Evolutionary conservation across 1,140 invertebrate genomes (phyloP).

Genomic region (Drosophila trapezifrons): DNA sequence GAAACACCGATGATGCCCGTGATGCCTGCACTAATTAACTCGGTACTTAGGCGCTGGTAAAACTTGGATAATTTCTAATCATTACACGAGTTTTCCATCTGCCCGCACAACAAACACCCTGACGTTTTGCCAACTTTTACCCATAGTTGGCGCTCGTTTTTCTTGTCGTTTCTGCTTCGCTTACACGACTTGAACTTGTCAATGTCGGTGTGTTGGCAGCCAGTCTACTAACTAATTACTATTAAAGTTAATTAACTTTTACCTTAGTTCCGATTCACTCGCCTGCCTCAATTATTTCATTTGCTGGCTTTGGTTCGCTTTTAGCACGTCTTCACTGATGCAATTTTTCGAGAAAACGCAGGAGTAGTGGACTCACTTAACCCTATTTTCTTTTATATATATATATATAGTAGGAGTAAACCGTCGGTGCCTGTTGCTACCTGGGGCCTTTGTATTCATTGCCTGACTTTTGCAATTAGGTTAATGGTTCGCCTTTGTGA

Average conservation of each 20-base stretch:
- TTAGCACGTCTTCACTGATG: constrained; percentile 35
- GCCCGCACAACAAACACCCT: constrained; percentile 11
- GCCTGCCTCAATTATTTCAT: constrained; percentile 18
- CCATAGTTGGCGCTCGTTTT: background rate
- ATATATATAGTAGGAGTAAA: constrained; percentile 2
- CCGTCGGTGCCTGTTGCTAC: constrained; percentile 24
- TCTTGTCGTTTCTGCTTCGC: constrained; percentile 3
- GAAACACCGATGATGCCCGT: constrained; percentile 60
- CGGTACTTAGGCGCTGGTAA: constrained; percentile 14
- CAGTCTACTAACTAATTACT: constrained; percentile 59
- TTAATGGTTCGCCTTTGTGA: constrained; percentile 73
- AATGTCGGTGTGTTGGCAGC: constrained; percentile 1
- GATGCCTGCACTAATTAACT: constrained; percentile 64
- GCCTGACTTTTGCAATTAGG: constrained; percentile 69
- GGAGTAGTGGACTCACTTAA: constrained; percentile 60
- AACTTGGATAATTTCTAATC: constrained; percentile 39
- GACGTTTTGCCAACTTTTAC: constrained; percentile 25
- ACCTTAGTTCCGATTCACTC: constrained; percentile 17
- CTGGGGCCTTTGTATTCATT: constrained; percentile 52
- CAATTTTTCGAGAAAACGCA: constrained; percentile 44
- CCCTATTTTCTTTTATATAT: constrained; percentile 38
- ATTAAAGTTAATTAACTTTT: constrained; percentile 64
- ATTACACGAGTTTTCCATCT: constrained; percentile 26
- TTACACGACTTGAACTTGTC: constrained; percentile 27
- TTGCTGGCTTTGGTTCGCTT: constrained; percentile 21